These are phyloP conservation scores for Pseudopleuronectes americanus DNA, from an alignment of 2,797 vertebrate genomes.

Conservation along the genomic window DNA sequence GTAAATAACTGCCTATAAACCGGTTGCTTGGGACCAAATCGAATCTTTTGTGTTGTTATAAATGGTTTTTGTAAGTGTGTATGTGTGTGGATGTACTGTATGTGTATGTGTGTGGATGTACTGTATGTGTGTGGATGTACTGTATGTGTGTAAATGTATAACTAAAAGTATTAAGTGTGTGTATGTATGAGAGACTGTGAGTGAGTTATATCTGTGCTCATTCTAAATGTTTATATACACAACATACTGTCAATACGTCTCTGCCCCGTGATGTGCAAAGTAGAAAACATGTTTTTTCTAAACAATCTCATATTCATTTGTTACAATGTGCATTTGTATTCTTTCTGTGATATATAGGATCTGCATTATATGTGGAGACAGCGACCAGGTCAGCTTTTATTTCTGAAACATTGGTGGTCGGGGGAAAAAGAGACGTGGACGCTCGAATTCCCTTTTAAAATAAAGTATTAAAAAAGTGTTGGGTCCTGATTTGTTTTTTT, in stretches of 20 bases:
- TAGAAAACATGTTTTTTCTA: constrained; percentile 13
- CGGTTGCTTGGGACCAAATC: constrained; percentile 69
- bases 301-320: constrained; percentile 34
- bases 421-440: constrained; percentile 39
- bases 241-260: constrained; percentile 17
- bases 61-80: constrained; percentile 14
- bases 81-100: neutral
- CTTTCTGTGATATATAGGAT: constrained; percentile 34
- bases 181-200: constrained; percentile 12
- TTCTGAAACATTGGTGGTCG: constrained; percentile 40
- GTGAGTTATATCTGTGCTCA: constrained; percentile 35
- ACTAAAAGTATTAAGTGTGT: constrained; percentile 62
- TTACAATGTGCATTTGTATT: constrained; percentile 24
- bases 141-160: constrained; percentile 19
- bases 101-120: neutral
- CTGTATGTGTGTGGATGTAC: neutral
- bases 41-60: constrained; percentile 17
- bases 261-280: constrained; percentile 24
- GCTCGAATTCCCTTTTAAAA: constrained; percentile 55
- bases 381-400: constrained; percentile 29
- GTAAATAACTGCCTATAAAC: constrained; percentile 20
- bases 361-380: constrained; percentile 32
- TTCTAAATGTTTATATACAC: constrained; percentile 29
- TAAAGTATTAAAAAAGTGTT: constrained; percentile 38
- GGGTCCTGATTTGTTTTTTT: neutral